A percentile compares a stretch with the other conserved stretches of the same genome.
Evolutionary conservation across 2,888 invertebrate genomes (phyloP).

Genomic region (Notodromas monacha): DNA sequence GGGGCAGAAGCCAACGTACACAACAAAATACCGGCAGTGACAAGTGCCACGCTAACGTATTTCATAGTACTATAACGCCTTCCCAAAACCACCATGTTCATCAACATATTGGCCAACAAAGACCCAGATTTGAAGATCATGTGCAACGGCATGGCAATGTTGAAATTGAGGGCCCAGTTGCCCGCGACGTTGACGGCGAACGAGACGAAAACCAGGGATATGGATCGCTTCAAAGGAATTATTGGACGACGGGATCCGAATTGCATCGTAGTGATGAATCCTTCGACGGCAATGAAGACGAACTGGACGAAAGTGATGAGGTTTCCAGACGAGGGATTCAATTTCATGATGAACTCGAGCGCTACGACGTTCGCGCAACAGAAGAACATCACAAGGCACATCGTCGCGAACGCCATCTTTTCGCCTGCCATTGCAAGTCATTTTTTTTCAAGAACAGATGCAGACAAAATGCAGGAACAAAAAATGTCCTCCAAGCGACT

Average conservation of each 20-base stretch:
- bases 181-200: slow-evolving; percentile 66
- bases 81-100: slow-evolving; percentile 62
- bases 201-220: slow-evolving; percentile 51
- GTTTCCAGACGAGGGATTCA: slow-evolving; percentile 69
- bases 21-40: slow-evolving; percentile 59
- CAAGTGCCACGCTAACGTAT: slow-evolving; percentile 65
- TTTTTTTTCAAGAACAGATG: too few relatives aligned
- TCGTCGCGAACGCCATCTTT: too few relatives aligned
- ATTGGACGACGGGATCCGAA: slow-evolving; percentile 39
- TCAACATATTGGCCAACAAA: slow-evolving; percentile 74
- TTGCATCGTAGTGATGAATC: slow-evolving; percentile 40
- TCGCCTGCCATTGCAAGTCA: too few relatives aligned
- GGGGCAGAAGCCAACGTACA: slow-evolving; percentile 47
- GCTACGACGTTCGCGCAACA: too few relatives aligned
- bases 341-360: too few relatives aligned
- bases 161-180: slow-evolving; percentile 80
- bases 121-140: slow-evolving; percentile 96
- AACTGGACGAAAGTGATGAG: slow-evolving; percentile 85
- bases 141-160: slow-evolving; percentile 87
- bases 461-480: too few relatives aligned
- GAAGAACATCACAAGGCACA: too few relatives aligned
- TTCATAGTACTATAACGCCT: slow-evolving; percentile 46
- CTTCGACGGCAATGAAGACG: slow-evolving; percentile 54
- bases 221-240: slow-evolving; percentile 32
- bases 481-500: too few relatives aligned